Evolutionary conservation across 1,140 invertebrate genomes (phyloP).

Genomic region (Cylas formicarius): DNA sequence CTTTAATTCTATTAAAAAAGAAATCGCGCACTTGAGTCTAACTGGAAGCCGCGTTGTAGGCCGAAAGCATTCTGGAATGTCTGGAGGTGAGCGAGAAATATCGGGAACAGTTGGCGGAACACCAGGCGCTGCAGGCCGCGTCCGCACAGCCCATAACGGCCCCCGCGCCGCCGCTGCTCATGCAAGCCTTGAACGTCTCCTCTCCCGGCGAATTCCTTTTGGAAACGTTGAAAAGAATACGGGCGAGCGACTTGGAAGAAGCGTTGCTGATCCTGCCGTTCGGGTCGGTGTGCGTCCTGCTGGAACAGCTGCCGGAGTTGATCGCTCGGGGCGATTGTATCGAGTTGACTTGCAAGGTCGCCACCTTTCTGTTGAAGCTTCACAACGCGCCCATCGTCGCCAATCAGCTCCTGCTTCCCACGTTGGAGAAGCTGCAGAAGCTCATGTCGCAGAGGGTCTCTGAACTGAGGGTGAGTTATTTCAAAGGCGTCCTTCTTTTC

Average conservation of each 20-base stretch:
- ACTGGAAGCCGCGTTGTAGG: no score
- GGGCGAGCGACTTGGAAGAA: constrained; percentile 84
- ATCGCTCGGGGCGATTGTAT: constrained; percentile 58
- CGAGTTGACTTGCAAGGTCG: constrained; percentile 68
- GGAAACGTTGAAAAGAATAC: constrained; percentile 69
- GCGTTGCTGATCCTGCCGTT: constrained; percentile 80
- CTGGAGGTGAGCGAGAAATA: constrained; percentile 71
- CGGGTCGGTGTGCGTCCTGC: constrained; percentile 68
- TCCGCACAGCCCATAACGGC: constrained; percentile 33
- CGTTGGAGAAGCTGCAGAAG: constrained; percentile 60
- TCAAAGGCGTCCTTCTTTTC: background rate
- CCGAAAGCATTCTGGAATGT: constrained; percentile 84
- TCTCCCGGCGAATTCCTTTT: constrained; percentile 74
- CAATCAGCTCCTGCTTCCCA: constrained; percentile 58
- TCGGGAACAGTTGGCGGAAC: constrained; percentile 46
- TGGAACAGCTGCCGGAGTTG: constrained; percentile 62
- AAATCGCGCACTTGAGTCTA: background rate
- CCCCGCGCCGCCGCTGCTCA: constrained; percentile 59
- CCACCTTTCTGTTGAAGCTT: constrained; percentile 74
- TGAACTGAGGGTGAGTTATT: constrained; percentile 54
- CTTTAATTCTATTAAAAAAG: background rate
- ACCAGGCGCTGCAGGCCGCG: constrained; percentile 35
- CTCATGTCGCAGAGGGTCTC: constrained; percentile 52
- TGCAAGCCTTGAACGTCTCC: constrained; percentile 67
- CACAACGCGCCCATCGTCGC: constrained; percentile 78